These are phyloP conservation scores for Serinus canaria DNA, from an alignment of 2,113 vertebrate genomes.

Conservation along the genomic window DNA sequence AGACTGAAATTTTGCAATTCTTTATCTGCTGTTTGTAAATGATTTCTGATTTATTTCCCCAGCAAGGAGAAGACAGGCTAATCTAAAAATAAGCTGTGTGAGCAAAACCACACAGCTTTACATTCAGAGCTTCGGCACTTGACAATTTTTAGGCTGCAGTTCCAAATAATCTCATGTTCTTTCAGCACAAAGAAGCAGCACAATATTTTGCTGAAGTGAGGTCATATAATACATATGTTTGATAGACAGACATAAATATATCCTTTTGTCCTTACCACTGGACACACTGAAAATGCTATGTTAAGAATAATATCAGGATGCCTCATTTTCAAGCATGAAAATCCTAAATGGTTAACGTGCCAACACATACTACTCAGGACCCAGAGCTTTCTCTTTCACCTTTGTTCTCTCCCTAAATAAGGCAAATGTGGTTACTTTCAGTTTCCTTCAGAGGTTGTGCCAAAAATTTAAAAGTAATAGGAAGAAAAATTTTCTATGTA, in stretches of 20 bases:
- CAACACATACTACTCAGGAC: background rate
- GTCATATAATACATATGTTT: background rate
- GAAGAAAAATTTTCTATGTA: background rate
- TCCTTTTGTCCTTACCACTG: background rate
- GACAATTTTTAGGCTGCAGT: background rate
- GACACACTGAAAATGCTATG: background rate
- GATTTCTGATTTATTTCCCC: slow-evolving; percentile 27
- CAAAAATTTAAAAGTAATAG: background rate
- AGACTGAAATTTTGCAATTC: background rate
- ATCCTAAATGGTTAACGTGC: background rate
- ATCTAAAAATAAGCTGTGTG: slow-evolving; percentile 46
- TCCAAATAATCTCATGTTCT: background rate
- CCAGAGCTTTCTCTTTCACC: background rate
- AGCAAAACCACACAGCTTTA: slow-evolving; percentile 49
- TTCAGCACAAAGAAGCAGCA: background rate
- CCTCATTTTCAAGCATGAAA: slow-evolving; percentile 24
- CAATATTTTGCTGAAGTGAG: slow-evolving; percentile 3
- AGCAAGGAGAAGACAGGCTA: background rate
- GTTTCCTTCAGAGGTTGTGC: background rate
- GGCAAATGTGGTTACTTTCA: background rate
- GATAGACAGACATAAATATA: background rate
- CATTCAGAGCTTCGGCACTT: background rate
- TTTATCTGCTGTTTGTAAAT: slow-evolving; percentile 22
- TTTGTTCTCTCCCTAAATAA: background rate
- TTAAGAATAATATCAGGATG: background rate